These are phyloP conservation scores for Hesperia comma DNA, from an alignment of 2,888 invertebrate species.

Conservation along the genomic window DNA sequence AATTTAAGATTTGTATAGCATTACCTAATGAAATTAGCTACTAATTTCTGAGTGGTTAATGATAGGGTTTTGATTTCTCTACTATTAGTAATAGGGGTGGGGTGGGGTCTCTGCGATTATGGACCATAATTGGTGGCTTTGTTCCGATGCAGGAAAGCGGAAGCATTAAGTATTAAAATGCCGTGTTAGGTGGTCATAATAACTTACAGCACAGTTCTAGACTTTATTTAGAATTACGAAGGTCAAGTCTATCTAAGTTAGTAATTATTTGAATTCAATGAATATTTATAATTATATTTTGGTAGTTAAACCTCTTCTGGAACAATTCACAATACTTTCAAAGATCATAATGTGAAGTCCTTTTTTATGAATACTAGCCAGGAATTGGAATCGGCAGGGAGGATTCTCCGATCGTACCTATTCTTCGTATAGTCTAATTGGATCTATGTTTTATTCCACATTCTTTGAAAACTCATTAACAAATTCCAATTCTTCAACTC, in stretches of 20 bases:
- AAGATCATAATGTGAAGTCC: too few species aligned
- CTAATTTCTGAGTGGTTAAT: slow-evolving; percentile 69
- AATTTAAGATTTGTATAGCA: slow-evolving; percentile 47
- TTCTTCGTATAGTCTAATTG: not conserved
- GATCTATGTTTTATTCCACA: slow-evolving; percentile 5
- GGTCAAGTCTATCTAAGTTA: too few species aligned
- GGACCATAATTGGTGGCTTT: slow-evolving; percentile 73
- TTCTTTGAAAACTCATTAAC: slow-evolving; percentile 14
- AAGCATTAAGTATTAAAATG: slow-evolving; percentile 63
- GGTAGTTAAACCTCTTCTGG: too few species aligned
- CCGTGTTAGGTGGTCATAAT: slow-evolving; percentile 39
- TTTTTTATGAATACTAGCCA: too few species aligned
- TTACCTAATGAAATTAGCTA: too few species aligned
- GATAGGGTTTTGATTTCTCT: slow-evolving; percentile 73
- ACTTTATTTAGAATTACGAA: not conserved
- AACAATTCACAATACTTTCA: too few species aligned
- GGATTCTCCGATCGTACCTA: not conserved
- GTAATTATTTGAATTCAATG: too few species aligned
- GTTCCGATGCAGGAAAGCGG: slow-evolving; percentile 59
- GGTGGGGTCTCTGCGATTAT: slow-evolving; percentile 71
- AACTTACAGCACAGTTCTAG: too few species aligned
- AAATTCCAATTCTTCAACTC: slow-evolving; percentile 11
- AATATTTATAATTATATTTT: too few species aligned
- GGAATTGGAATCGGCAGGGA: slow-evolving; percentile 4
- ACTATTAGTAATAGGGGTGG: slow-evolving; percentile 75